Evolutionary conservation across 2,888 invertebrate species (phyloP).

Genomic region (Xylota segnis): DNA sequence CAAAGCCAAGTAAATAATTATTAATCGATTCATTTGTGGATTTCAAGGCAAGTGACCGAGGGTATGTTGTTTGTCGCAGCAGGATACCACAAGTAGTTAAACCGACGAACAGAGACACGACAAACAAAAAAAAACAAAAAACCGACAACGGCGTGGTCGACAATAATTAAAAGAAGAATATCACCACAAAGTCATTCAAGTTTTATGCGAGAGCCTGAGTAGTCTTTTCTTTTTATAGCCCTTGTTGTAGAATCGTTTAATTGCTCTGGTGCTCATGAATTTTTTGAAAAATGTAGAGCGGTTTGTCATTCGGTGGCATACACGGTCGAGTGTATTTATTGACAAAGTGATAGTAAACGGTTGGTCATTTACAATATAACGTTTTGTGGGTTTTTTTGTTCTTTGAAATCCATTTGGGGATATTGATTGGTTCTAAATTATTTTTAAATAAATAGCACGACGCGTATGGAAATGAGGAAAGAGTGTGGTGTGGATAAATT

Average conservation of each 20-base stretch:
- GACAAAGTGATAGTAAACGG: constrained; percentile 35
- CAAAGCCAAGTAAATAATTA: constrained; percentile 68
- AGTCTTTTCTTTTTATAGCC: constrained; percentile 20
- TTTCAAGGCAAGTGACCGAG: constrained; percentile 56
- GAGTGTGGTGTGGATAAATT: constrained; percentile 28
- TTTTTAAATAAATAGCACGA: constrained; percentile 43
- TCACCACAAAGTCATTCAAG: constrained; percentile 32
- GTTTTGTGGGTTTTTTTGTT: constrained; percentile 37
- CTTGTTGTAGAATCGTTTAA: constrained; percentile 21
- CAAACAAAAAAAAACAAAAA: neutral
- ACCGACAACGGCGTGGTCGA: constrained; percentile 6
- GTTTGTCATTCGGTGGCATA: constrained; percentile 17
- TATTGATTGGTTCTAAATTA: constrained; percentile 48
- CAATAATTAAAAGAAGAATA: constrained; percentile 41
- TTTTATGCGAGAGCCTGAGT: constrained; percentile 25
- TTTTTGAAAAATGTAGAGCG: constrained; percentile 18
- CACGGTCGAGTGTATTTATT: neutral
- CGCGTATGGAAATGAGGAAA: constrained; percentile 26
- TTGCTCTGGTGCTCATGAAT: constrained; percentile 27
- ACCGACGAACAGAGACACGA: neutral
- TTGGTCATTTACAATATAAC: constrained; percentile 30
- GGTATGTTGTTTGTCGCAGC: constrained; percentile 44
- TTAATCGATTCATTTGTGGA: constrained; percentile 74
- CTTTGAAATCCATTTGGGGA: constrained; percentile 29
- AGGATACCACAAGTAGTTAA: constrained; percentile 56